Evolutionary conservation across 1,140 invertebrate genomes (phyloP).

Genomic region (Macrobrachium rosenbergii): DNA sequence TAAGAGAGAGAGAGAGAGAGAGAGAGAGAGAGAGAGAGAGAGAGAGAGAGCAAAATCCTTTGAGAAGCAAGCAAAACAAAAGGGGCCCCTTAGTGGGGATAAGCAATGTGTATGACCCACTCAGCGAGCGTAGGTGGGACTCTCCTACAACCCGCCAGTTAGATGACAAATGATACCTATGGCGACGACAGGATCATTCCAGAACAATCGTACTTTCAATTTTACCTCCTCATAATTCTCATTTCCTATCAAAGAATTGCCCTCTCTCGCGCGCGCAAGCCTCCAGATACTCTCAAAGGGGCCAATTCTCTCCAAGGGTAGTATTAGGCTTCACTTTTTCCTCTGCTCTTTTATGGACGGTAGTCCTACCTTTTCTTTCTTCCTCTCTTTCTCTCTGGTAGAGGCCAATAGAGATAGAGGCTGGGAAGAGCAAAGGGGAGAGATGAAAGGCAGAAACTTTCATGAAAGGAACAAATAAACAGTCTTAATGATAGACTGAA

Average conservation of each 20-base stretch:
- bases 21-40: neutral
- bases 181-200: constrained; percentile 54
- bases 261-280: constrained; percentile 11
- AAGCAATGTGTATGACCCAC: neutral
- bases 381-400: neutral
- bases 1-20: neutral
- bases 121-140: neutral
- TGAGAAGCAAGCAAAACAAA: neutral
- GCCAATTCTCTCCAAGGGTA: neutral
- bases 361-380: neutral
- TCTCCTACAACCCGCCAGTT: neutral
- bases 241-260: constrained; percentile 49
- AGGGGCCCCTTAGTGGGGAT: neutral
- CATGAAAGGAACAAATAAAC: too few relatives aligned
- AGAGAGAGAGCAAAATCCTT: neutral
- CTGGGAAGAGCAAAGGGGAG: too few relatives aligned
- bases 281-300: neutral
- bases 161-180: constrained; percentile 46
- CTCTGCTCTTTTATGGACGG: neutral
- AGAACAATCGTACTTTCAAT: constrained; percentile 57
- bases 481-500: too few relatives aligned
- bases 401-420: too few relatives aligned
- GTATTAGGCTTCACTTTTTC: neutral
- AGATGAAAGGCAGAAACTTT: too few relatives aligned
- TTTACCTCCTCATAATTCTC: constrained; percentile 54